Evolutionary conservation across 2,113 vertebrate species (phyloP), one percentile per base, ranked within the genome.

Genomic region (Sapayoa aenigma): DNA sequence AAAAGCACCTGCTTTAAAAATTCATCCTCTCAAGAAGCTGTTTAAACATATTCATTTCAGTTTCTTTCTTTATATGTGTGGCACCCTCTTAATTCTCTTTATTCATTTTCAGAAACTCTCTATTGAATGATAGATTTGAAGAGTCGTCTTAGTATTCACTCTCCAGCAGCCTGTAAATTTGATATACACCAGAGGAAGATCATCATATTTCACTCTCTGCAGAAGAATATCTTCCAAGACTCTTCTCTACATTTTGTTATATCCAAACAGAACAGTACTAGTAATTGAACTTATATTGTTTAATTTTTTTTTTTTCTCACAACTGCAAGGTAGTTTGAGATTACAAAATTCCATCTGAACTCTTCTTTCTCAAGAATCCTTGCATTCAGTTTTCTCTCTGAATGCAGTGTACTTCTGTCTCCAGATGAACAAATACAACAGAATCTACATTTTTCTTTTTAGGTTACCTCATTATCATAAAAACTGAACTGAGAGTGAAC

Each of bases 1-100:
- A 82, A 47, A 85, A 31, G 44, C 37, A 14, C 5, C 42, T 76
- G 59, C 77, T 94, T 91, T 89, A 66, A 95, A 93, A 90, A 89
- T 78, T 79, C 87, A 59, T 73, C 55, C 67, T 91, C 86, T 50
- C 14, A 58, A 66, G 46, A 87, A 82, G 11, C 24, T 82, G 25
- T 72, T 73, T 95, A 66, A 91, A 87, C 41, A 68, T 20, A 79
- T 68, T 62, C 12, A 47, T 94, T 95, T 92, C 9, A 31, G 82
- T 50, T 90, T 86, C 41, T 79, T 88, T 82, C 66, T 76, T 87
- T 69, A 37, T 35, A 50, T 91, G 44, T 14, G 35, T 67, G 33
- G 2, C 39, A 52, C 90, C 88, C 17, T 89, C 22, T 20, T 72
- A 82, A 92, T 96, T 88, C 30, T 89, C 50, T 79, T 75, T 65